phyloP scores from a whole-genome alignment of 2,113 vertebrate species.

The Hypocryptadius cinnamomeus region DNA sequence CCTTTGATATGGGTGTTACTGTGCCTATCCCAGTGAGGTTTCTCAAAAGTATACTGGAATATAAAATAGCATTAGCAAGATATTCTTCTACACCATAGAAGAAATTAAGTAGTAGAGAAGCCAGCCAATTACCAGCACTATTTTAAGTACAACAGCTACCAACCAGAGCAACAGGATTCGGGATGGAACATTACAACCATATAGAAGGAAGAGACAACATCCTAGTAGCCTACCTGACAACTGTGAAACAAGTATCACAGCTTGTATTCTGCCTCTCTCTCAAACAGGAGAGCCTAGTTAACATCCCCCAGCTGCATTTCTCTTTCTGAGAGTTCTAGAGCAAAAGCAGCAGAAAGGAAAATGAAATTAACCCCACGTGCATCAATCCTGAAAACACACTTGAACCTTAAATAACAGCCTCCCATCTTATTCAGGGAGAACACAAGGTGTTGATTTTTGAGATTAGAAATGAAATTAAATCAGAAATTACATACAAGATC shows the following conservation, averaged over 20 bases:
- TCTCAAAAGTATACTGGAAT: not conserved
- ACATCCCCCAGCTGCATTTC: not conserved
- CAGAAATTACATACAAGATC: not conserved
- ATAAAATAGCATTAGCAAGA: not conserved
- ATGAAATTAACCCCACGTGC: fast-evolving
- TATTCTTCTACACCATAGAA: not conserved
- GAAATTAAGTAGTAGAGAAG: not conserved
- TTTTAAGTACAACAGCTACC: not conserved
- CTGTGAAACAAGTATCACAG: not conserved
- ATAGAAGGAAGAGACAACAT: not conserved
- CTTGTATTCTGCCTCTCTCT: not conserved
- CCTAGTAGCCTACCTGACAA: not conserved
- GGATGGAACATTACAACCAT: not conserved
- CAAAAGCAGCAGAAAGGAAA: not conserved
- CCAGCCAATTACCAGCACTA: not conserved
- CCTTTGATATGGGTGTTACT: not conserved
- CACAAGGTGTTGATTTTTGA: not conserved
- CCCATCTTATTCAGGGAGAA: not conserved
- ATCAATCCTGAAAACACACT: not conserved
- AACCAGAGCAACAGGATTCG: not conserved
- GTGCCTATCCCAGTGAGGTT: not conserved
- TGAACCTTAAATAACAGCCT: not conserved
- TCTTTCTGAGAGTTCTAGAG: not conserved
- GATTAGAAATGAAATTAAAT: not conserved
- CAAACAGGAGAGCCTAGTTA: not conserved